These are phyloP conservation scores for Amphimedon queenslandica DNA, from an alignment of 37 sponge, comb jelly and placozoan genomes.

Conservation along the genomic window DNA sequence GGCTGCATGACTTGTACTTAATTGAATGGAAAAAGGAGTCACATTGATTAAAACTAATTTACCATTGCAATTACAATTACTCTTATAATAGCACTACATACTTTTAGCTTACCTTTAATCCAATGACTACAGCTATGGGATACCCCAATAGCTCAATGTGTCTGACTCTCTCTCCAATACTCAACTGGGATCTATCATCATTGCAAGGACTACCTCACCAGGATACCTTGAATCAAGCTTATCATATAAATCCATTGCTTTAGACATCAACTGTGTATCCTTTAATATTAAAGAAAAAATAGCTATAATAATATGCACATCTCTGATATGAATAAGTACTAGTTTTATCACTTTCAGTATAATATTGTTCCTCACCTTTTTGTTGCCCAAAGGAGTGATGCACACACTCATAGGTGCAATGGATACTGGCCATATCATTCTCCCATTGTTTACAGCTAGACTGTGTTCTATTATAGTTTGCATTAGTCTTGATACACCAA, in stretches of 20 bases:
- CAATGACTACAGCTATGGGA: constrained; percentile 40
- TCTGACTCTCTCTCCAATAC: constrained; percentile 29
- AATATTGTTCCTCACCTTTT: constrained; percentile 12
- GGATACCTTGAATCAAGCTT: constrained; percentile 10
- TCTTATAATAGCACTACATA: no score
- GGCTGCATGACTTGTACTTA: no score
- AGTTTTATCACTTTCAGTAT: no score
- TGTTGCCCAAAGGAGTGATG: constrained; percentile 28
- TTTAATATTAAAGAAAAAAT: no score
- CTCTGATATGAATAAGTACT: constrained; percentile 3
- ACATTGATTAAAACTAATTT: no score
- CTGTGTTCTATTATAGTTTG: constrained; percentile 54
- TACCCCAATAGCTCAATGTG: constrained; percentile 35
- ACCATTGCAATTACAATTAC: no score
- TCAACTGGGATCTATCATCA: constrained; percentile 54
- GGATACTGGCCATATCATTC: constrained; percentile 49
- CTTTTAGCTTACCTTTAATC: constrained; percentile 40
- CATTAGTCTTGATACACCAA: constrained; percentile 72
- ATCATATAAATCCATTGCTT: constrained; percentile 36
- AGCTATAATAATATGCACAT: constrained; percentile 7
- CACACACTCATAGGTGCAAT: constrained; percentile 68
- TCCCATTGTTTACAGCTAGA: background rate
- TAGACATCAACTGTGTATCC: no score
- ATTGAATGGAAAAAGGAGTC: no score
- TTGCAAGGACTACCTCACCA: constrained; percentile 48